Base-by-base conservation (phyloP, 2,113 vertebrate genomes). In the Lagenorhynchus albirostris region DNA sequence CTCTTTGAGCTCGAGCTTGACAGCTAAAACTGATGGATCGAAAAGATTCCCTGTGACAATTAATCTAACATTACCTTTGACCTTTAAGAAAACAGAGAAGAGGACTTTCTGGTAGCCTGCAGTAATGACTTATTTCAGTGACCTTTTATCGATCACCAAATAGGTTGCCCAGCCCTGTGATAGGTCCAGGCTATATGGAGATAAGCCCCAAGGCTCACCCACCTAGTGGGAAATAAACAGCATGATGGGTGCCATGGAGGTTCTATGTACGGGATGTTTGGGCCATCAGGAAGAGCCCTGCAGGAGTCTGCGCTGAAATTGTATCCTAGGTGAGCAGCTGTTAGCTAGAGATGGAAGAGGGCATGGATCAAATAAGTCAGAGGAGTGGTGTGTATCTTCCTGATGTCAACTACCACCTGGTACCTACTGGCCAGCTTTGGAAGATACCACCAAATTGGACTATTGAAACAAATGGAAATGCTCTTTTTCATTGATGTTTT, bases 401-500 rank as follows among this genome's bases (percentile, higher is more conserved):
- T 38, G 33, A 36, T 47, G n/a, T 44, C 7, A 23, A 63, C 47
- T 25, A 4, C 47, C 70, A 55, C 18, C 0, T 12, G 21, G 4
- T 1, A 6, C 50, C 76, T 60, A 14, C 9, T 25, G 50, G 44
- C 95, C 81, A 8, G 3, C 95, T 98, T 73, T 26, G 93, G 92
- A 91, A 95, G 91, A 70, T 55, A 89, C 53, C 41, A 11, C 47
- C 70, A 84, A 86, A 33, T 23, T 55, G 70, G 58, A 67, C 36
- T 80, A 50, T 18, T 20, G 83, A 25, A 67, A 82, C 33, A 53
- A 11, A n/a, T 21, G 21, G 31, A 74, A 84, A 47, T 26, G 25
- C 23, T 94, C 50, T 36, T 97, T 93, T 94, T 97, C 86, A 79
- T 89, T 96, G 92, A 74, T 96, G 91, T 95, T 97, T 98, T 96